Percentiles rank a stretch among this genome's conserved stretches.
phyloP scores from a whole-genome alignment of 2,888 invertebrate species.

The Drosophila peninsularis region DNA sequence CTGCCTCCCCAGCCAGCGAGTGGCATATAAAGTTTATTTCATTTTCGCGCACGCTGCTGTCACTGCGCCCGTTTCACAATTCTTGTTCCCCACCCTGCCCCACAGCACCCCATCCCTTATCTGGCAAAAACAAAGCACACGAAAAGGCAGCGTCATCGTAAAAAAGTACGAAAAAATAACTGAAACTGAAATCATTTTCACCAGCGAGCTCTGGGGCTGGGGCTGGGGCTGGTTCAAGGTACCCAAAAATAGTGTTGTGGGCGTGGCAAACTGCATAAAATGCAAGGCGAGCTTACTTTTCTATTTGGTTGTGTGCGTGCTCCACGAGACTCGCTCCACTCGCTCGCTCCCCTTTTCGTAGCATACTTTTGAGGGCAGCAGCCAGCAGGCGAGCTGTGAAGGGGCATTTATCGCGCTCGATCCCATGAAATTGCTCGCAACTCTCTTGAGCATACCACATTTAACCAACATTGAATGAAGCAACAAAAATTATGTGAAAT shows the following conservation, averaged over 20 bases:
- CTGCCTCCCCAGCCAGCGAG: neutral
- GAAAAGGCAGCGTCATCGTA: conserved; percentile 75
- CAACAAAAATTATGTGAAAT: conserved; percentile 76
- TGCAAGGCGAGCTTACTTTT: conserved; percentile 53
- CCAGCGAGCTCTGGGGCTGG: conserved; percentile 52
- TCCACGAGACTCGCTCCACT: conserved; percentile 29
- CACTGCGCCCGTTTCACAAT: conserved; percentile 30
- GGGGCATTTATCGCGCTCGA: conserved; percentile 40
- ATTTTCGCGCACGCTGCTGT: conserved; percentile 78
- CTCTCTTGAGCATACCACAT: conserved; percentile 48
- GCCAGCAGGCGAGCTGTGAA: conserved; percentile 9
- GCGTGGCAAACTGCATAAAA: conserved; percentile 59
- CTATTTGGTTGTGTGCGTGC: conserved; percentile 50
- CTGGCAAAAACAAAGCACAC: conserved; percentile 69
- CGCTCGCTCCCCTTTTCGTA: conserved; percentile 33
- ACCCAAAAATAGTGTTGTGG: conserved; percentile 57
- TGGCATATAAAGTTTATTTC: conserved; percentile 73
- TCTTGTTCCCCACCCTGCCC: conserved; percentile 11
- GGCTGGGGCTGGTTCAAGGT: conserved; percentile 12
- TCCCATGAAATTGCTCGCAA: conserved; percentile 43
- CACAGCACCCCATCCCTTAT: neutral
- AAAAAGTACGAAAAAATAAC: conserved; percentile 45
- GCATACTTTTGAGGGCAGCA: conserved; percentile 73
- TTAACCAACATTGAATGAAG: conserved; percentile 78
- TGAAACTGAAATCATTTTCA: conserved; percentile 76